Percentiles rank a stretch among this genome's conserved stretches.
These are phyloP conservation scores for Leucoptera coffeella DNA, from an alignment of 2,888 invertebrate genomes.

Conservation along the genomic window DNA sequence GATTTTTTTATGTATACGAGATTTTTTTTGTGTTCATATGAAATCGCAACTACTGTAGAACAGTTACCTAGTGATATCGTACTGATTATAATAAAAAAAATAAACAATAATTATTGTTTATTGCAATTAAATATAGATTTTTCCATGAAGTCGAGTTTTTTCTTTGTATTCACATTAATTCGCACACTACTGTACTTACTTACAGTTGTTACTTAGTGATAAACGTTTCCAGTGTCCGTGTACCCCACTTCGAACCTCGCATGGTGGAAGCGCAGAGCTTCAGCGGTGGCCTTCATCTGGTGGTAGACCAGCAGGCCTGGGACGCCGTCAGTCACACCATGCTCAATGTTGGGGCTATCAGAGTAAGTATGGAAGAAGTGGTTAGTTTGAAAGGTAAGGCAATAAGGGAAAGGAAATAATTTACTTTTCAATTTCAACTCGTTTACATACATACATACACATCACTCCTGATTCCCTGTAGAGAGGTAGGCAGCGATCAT, in stretches of 20 bases:
- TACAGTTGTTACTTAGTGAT: too few species aligned
- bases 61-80: too few species aligned
- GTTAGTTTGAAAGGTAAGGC: background rate
- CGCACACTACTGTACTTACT: too few species aligned
- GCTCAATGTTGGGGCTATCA: conserved; percentile 17
- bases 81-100: too few species aligned
- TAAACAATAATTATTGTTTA: too few species aligned
- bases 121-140: too few species aligned
- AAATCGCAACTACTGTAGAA: too few species aligned
- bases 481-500: too few species aligned
- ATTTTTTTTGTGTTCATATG: too few species aligned
- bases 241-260: conserved; percentile 9
- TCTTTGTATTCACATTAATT: background rate
- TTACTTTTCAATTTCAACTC: background rate
- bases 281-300: conserved; percentile 12
- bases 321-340: conserved; percentile 20
- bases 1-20: too few species aligned
- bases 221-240: conserved; percentile 8
- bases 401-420: background rate
- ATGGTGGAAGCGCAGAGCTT: conserved; percentile 10
- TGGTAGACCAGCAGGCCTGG: conserved; percentile 20
- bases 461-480: too few species aligned
- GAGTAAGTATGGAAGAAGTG: conserved; percentile 11
- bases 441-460: too few species aligned
- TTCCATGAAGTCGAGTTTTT: background rate